Percentiles rank a stretch among this genome's conserved stretches.
phyloP scores from a whole-genome alignment of 2,113 vertebrate species.

The Phoxinus phoxinus region DNA sequence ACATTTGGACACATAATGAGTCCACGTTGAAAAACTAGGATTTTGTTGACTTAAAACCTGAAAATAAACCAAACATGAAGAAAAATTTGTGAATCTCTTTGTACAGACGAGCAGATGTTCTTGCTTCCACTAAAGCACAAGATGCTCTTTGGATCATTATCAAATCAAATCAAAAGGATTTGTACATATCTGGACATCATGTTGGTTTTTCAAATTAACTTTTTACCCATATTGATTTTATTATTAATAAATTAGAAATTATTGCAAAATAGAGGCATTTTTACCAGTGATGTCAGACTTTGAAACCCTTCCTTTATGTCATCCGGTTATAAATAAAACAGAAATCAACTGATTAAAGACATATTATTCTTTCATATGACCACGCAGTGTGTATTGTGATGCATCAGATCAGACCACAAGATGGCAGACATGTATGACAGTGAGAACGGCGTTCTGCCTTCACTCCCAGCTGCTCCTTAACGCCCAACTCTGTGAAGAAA shows the following conservation, averaged over 20 bases:
- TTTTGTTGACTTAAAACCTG: neutral
- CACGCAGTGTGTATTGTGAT: neutral
- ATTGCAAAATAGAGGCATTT: neutral
- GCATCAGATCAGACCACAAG: neutral
- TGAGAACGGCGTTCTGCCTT: neutral
- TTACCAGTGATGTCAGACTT: neutral
- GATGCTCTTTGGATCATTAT: neutral
- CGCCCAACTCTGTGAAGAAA: neutral
- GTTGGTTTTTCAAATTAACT: too few relatives aligned
- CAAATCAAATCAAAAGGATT: neutral
- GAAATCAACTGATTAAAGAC: neutral
- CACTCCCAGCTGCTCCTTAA: conserved; percentile 14
- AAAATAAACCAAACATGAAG: conserved; percentile 7
- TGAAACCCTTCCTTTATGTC: neutral
- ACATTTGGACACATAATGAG: neutral
- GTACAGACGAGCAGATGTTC: conserved; percentile 13
- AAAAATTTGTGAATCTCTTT: conserved; percentile 6
- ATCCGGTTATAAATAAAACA: neutral
- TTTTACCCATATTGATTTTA: too few relatives aligned
- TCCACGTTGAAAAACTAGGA: neutral
- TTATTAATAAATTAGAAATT: neutral
- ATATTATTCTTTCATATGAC: neutral
- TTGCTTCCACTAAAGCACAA: neutral
- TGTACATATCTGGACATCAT: neutral
- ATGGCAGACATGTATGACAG: conserved; percentile 21